phyloP scores from a whole-genome alignment of 1,140 invertebrate species.

The Onthophagus taurus region DNA sequence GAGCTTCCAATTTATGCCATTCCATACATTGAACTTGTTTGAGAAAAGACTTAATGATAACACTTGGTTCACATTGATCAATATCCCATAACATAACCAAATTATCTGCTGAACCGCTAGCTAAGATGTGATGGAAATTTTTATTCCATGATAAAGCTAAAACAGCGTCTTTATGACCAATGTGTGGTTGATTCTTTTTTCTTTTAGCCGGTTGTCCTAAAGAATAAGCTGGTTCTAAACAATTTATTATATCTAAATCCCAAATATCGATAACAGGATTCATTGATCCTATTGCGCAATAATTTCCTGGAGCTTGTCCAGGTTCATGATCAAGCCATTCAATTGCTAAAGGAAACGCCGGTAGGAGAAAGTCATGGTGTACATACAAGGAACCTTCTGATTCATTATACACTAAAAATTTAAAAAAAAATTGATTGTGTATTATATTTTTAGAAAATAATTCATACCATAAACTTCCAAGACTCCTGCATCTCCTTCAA shows the following conservation, averaged over 20 bases:
- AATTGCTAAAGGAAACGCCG: constrained; percentile 80
- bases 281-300: constrained; percentile 88
- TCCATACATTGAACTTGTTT: constrained; percentile 78
- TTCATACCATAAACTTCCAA: constrained; percentile 76
- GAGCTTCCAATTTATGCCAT: constrained; percentile 78
- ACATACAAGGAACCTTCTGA: constrained; percentile 80
- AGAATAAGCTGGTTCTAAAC: constrained; percentile 73
- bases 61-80: constrained; percentile 61
- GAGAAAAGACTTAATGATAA: constrained; percentile 61
- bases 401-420: constrained; percentile 78
- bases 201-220: constrained; percentile 71
- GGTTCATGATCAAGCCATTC: constrained; percentile 88
- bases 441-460: neutral
- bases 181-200: constrained; percentile 54
- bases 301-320: constrained; percentile 59
- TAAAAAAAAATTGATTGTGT: constrained; percentile 14
- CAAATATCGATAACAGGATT: constrained; percentile 85
- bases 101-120: constrained; percentile 84
- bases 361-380: constrained; percentile 85
- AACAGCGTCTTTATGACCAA: constrained; percentile 86
- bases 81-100: constrained; percentile 92
- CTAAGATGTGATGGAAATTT: constrained; percentile 68
- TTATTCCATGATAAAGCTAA: constrained; percentile 86
- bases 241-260: constrained; percentile 90
- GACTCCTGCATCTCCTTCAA: constrained; percentile 72